These are phyloP conservation scores for Scrobipalpa atriplicella DNA, from an alignment of 2,888 invertebrate species.

Conservation along the genomic window DNA sequence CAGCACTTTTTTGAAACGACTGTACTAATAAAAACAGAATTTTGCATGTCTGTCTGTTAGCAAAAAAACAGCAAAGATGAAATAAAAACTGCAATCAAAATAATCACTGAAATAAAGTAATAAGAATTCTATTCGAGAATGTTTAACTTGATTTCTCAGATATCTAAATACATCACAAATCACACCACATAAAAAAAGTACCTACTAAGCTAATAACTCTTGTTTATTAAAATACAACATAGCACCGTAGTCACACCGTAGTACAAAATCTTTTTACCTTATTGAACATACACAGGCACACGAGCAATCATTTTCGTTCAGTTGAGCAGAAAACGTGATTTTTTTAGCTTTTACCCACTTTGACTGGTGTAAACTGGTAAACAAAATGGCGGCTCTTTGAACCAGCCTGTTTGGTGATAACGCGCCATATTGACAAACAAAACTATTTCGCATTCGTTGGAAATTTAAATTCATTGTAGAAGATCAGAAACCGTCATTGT, in stretches of 20 bases:
- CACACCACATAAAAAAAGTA: too few species aligned
- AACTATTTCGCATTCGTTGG: neutral
- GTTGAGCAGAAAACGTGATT: slow-evolving; percentile 38
- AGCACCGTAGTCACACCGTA: too few species aligned
- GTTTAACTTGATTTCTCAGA: too few species aligned
- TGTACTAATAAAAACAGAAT: too few species aligned
- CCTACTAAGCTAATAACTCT: too few species aligned
- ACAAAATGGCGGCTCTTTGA: slow-evolving; percentile 26
- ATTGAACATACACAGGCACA: slow-evolving; percentile 28
- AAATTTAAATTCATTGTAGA: neutral
- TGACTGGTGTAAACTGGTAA: slow-evolving; percentile 36
- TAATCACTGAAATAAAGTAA: too few species aligned
- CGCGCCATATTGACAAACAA: neutral
- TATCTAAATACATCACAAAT: too few species aligned
- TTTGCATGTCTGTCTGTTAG: neutral
- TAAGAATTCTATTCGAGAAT: too few species aligned
- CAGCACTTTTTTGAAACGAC: too few species aligned
- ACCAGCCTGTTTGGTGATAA: slow-evolving; percentile 7
- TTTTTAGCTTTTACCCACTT: slow-evolving; percentile 36
- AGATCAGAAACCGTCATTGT: too few species aligned
- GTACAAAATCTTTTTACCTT: slow-evolving; percentile 18
- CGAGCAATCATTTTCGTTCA: slow-evolving; percentile 37
- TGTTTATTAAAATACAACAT: neutral
- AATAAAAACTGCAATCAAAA: too few species aligned
- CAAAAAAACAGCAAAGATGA: too few species aligned